These are phyloP conservation scores for Gymnocypris eckloni DNA, from an alignment of 2,797 vertebrate genomes.

Conservation along the genomic window DNA sequence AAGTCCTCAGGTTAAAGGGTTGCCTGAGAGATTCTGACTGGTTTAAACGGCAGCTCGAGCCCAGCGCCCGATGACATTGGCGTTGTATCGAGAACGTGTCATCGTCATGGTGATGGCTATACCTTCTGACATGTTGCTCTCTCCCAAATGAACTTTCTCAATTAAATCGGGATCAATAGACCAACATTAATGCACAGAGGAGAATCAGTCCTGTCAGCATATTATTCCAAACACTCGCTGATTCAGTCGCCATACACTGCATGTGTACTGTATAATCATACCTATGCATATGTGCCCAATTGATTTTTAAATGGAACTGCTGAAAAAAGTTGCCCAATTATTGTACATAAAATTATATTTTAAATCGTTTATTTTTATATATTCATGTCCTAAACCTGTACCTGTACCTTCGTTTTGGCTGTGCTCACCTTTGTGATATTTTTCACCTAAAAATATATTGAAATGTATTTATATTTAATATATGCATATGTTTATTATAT, in stretches of 20 bases:
- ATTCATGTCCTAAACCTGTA: not conserved
- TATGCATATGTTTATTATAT: not conserved
- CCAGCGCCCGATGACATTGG: constrained; percentile 37
- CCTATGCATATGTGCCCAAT: not conserved
- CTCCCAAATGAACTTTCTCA: constrained; percentile 63
- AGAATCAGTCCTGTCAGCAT: constrained; percentile 55
- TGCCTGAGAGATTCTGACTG: not conserved
- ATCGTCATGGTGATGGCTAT: constrained; percentile 50
- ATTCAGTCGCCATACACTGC: constrained; percentile 1
- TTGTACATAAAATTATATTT: not conserved
- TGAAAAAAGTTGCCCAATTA: not conserved
- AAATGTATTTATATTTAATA: not conserved
- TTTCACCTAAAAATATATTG: not conserved
- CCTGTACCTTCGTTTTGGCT: not conserved
- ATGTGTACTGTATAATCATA: not conserved
- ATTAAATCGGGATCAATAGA: constrained; percentile 61
- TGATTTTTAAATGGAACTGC: not conserved
- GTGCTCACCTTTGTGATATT: not conserved
- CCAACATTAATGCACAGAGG: constrained; percentile 56
- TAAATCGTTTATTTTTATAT: not conserved
- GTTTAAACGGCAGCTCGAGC: not conserved
- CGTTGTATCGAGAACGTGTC: constrained; percentile 40
- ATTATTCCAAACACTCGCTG: constrained; percentile 38
- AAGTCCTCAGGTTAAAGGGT: constrained; percentile 15
- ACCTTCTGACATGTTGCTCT: constrained; percentile 55